Base-by-base conservation (phyloP, 2,797 vertebrate species). In the Myotis daubentonii region DNA sequence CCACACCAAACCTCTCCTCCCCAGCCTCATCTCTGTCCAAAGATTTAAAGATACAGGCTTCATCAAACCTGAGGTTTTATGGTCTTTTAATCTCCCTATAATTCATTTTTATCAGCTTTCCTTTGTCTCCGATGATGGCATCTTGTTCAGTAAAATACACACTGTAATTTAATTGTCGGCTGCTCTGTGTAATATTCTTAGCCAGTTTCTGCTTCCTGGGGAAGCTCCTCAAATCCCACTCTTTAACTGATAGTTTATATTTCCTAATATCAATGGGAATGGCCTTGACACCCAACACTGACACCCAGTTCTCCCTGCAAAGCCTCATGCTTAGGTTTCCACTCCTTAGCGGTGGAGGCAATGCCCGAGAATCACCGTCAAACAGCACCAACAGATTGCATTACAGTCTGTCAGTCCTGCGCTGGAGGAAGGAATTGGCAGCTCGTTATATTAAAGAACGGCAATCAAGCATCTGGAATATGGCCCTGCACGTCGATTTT, bases 381-480 rank as follows among this genome's bases (percentile, higher is more conserved):
- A 96, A 97, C 97, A 97, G 94, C 91, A 95, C 92, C 97, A 98
- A 98, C 98, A 98, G 98, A 98, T 98, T 98, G 98, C 93, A 96
- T 95, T 94, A 95, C 98, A 98, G 98, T 98, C 98, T 98, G 98
- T 97, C 97, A 97, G 93, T 97, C 95, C 97, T 96, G 97, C 98
- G 98, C 98, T 87, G 86, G 97, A 97, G 98, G 96, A 79, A 97
- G 95, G 89, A 97, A 97, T 62, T 98, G 97, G 98, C 98, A 98
- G 95, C 95, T 97, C 13, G 0, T 92, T 97, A 96, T 90, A 95
- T 87, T 96, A 97, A 98, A 97, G 96, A 98, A 96, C 84, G 78
- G 93, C 96, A 97, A 98, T 97, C 97, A 98, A 97, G 98, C 98
- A 98, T 97, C 98, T 98, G 98, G 98, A 98, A 98, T 97, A 96